Conservation (phyloP, 2,888 invertebrate species). For the Cataglyphis cursor region DNA sequence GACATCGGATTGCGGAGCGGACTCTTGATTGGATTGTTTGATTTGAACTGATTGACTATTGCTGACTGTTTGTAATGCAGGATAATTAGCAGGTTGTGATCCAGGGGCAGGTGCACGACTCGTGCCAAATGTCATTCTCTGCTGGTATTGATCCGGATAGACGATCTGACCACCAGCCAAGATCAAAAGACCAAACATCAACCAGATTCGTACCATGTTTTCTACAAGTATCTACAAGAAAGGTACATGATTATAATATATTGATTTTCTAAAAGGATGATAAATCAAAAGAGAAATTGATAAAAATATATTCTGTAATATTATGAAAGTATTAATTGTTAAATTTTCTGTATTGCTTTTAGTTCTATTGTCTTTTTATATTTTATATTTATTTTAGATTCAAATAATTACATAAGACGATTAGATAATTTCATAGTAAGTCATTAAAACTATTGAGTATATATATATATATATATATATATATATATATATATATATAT, state of each 20-base stretch:
- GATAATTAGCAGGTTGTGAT: neutral
- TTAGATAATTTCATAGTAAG: neutral
- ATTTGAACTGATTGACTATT: neutral
- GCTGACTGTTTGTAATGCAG: neutral
- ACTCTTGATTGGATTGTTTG: neutral
- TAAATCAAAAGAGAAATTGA: neutral
- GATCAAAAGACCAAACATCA: constrained; percentile 61
- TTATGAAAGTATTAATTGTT: neutral
- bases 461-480: no score
- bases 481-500: neutral
- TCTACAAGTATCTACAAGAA: neutral
- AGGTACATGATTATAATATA: neutral
- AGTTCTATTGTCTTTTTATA: neutral
- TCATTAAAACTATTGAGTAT: neutral
- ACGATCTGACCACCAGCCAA: constrained; percentile 67
- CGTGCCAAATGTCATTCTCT: constrained; percentile 4
- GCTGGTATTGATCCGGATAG: constrained; percentile 74
- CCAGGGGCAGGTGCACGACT: neutral
- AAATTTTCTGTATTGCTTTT: neutral
- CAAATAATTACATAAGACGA: neutral
- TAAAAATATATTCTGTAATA: neutral
- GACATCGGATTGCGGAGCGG: neutral
- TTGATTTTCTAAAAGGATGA: neutral
- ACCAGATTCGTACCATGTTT: constrained; percentile 22
- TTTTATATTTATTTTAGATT: neutral